Evolutionary conservation across 92 coral and sea anemone species (phyloP), one percentile per base, ranked within the genome.

Genomic region (Phymanthus crucifer): DNA sequence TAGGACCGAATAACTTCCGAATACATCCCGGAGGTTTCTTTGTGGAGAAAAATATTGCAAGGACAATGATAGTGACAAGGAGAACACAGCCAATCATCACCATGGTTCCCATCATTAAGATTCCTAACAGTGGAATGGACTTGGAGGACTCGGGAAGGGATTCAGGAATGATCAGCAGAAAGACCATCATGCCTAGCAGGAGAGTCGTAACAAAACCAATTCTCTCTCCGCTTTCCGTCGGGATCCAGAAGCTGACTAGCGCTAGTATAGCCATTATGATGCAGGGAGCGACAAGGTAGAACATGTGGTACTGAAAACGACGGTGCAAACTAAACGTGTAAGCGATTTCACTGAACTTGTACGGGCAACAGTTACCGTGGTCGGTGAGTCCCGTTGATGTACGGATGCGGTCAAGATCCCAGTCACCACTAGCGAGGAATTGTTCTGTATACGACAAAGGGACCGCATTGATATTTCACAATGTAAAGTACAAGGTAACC

Each of bases 191-290:
- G n/a, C n/a, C n/a, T n/a, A n/a, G n/a, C n/a, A n/a, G n/a, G n/a
- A n/a, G 84, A 2, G 94, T 91, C 32, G 90, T 91, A 57, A 91
- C 92, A 79, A 91, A 91, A 2, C 92, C 95, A 13, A 91, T 80
- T 72, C 95, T 80, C 61, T 91, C 95, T 50, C 95, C 95, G 50
- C 92, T 88, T 72, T 91, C 89, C 45, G 89, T 74, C 64, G 91
- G 95, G 66, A 91, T 83, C n/a, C 76, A 84, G 86, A 91, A 91
- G 68, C 92, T 85, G 27, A 80, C 58, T 8, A 91, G 75, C 9
- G 95, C 77, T 43, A 91, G 36, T 69, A 83, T n/a, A 27, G 89
- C 81, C 6, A 91, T 82, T 6, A 88, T 78, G 29, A 69, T 38
- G 40, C 88, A 85, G 11, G 95, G 95, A 32, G 77, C 64, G 48